phyloP scores from a whole-genome alignment of 2,113 vertebrate species.

The pig (Sus scrofa) region DNA sequence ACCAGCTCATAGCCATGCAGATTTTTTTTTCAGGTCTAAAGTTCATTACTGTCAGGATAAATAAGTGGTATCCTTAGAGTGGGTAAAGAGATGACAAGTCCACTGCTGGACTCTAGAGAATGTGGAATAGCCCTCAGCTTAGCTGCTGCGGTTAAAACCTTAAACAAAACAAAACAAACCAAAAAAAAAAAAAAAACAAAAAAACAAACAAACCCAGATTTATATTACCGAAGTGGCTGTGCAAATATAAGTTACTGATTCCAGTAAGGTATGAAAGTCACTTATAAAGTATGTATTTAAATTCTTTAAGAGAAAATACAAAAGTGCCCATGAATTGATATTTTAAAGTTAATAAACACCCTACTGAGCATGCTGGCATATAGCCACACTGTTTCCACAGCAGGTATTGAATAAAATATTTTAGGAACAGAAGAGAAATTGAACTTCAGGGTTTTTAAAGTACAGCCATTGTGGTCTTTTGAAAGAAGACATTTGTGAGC shows the following conservation, averaged over 20 bases:
- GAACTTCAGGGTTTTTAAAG: not conserved
- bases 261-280: constrained; percentile 17
- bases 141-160: too few relatives aligned
- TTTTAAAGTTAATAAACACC: constrained; percentile 27
- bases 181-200: too few relatives aligned
- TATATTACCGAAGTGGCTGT: not conserved
- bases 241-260: constrained; percentile 39
- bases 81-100: not conserved
- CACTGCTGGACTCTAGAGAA: not conserved
- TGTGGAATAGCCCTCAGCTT: not conserved
- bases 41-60: not conserved
- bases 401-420: constrained; percentile 39
- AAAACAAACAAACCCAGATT: too few relatives aligned
- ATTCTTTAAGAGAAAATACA: constrained; percentile 61
- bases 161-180: too few relatives aligned
- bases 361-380: not conserved
- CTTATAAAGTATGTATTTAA: constrained; percentile 32
- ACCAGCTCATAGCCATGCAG: not conserved
- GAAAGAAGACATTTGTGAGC: not conserved
- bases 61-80: not conserved
- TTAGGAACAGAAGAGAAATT: not conserved
- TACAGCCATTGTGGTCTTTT: not conserved
- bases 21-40: not conserved
- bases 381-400: not conserved
- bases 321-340: not conserved